phyloP scores from a whole-genome alignment of 2,113 vertebrate genomes.

The cat (Felis catus) region F.catus_Fca126_mat1.0 CM031424.1:2782501-2783000 shows the following conservation, averaged over 20 bases:
- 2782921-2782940: not conserved
- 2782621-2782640: accelerated
- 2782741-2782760: not conserved
- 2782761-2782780: not conserved
- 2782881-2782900: not conserved
- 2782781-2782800: not conserved
- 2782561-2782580: not conserved
- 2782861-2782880: not conserved
- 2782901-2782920: not conserved
- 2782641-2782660: accelerated
- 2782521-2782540: not conserved
- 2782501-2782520: not conserved
- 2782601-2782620: not conserved
- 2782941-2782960: too few relatives aligned
- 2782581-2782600: not conserved
- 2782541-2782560: too few relatives aligned
- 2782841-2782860: too few relatives aligned
- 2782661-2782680: not conserved
- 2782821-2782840: too few relatives aligned
- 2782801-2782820: not conserved
- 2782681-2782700: not conserved
- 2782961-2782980: not conserved
- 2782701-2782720: not conserved
- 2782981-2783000: not conserved
- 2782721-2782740: accelerated